A percentile compares a stretch with the other conserved stretches of the same genome.
Conservation (phyloP, 2,113 vertebrate genomes). For the Silurus meridionalis region DNA sequence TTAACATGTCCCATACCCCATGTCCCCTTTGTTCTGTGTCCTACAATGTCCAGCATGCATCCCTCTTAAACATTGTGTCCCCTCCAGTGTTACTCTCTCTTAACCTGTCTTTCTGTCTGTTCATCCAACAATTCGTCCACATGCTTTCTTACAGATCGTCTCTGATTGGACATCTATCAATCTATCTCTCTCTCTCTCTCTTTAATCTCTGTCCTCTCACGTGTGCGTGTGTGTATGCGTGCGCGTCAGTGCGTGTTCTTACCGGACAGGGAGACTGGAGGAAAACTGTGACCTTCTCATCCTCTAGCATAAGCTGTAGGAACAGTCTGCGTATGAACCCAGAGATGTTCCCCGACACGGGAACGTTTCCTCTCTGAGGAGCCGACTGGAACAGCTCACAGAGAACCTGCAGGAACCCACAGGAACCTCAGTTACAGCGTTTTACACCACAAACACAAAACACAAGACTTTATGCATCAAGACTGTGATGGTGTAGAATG, state of each 20-base stretch:
- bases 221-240: neutral
- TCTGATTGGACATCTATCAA: neutral
- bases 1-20: neutral
- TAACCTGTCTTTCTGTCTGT: neutral
- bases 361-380: slow-evolving; percentile 88
- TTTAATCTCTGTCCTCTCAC: too few relatives aligned
- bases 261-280: slow-evolving; percentile 98
- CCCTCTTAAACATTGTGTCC: neutral
- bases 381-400: slow-evolving; percentile 98
- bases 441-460: neutral
- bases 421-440: neutral
- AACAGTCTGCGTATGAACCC: slow-evolving; percentile 96
- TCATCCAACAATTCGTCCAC: neutral
- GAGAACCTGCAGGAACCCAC: slow-evolving; percentile 80
- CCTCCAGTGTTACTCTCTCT: neutral
- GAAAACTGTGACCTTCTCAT: slow-evolving; percentile 98
- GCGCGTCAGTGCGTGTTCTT: slow-evolving; percentile 53
- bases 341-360: slow-evolving; percentile 95
- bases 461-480: neutral
- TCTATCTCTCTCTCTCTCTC: neutral
- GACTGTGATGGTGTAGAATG: neutral
- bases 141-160: too few relatives aligned
- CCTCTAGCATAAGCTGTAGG: slow-evolving; percentile 97
- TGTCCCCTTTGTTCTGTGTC: too few relatives aligned
- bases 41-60: too few relatives aligned